Evolutionary conservation across 2,113 vertebrate species (phyloP).

Genomic region (Columba janthina): DNA sequence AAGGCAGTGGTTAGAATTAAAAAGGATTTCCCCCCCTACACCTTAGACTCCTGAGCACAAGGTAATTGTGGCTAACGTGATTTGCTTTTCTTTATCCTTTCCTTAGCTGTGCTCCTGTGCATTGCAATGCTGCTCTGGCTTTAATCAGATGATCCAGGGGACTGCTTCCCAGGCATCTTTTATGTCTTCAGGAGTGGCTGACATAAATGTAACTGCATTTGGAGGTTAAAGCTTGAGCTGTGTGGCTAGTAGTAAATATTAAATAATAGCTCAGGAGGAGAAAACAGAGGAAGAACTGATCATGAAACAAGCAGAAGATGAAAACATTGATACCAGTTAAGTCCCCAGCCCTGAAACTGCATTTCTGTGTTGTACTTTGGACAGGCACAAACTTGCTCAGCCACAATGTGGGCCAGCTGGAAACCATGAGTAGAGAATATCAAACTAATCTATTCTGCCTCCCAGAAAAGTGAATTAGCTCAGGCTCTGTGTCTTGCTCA

Average conservation of each 20-base stretch:
- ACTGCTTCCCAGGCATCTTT: not conserved
- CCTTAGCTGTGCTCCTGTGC: not conserved
- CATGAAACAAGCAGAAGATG: not conserved
- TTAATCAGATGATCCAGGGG: not conserved
- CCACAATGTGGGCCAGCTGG: not conserved
- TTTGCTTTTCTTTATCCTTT: not conserved
- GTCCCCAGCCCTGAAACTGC: rapidly evolving
- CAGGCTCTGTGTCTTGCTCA: not conserved
- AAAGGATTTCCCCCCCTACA: not conserved
- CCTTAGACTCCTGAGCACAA: not conserved
- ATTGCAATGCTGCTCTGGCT: not conserved
- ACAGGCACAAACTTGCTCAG: not conserved
- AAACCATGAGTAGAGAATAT: not conserved
- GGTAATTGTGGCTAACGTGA: not conserved
- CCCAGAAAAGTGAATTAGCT: not conserved
- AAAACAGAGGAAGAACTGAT: not conserved
- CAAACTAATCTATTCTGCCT: not conserved
- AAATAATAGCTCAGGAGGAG: not conserved
- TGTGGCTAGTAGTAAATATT: not conserved
- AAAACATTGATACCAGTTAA: not conserved
- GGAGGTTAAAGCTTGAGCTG: not conserved
- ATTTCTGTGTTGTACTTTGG: not conserved
- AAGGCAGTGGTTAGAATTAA: not conserved
- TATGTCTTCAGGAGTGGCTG: not conserved
- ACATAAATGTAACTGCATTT: not conserved